Conservation (phyloP, 2,797 vertebrate genomes). For the Ceryle rudis region DNA sequence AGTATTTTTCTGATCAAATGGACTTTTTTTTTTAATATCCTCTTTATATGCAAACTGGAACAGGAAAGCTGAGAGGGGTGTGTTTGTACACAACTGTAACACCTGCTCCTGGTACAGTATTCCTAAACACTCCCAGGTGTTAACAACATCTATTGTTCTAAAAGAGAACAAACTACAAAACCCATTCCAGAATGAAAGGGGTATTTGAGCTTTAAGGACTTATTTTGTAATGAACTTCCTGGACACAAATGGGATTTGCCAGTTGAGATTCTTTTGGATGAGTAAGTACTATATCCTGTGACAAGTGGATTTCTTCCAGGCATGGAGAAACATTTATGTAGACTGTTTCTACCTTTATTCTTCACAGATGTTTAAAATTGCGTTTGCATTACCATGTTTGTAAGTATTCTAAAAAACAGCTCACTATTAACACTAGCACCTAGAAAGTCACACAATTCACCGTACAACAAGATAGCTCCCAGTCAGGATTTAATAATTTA, state of each 20-base stretch:
- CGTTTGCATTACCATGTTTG: background rate
- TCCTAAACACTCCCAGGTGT: background rate
- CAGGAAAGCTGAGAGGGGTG: background rate
- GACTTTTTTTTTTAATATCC: background rate
- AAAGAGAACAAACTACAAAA: background rate
- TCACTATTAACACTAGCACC: background rate
- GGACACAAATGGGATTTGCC: background rate
- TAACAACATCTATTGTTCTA: background rate
- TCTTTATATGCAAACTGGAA: background rate
- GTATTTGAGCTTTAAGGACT: accelerated
- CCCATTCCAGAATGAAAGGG: background rate
- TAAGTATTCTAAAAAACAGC: background rate
- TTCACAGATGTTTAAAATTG: background rate
- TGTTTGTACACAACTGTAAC: background rate
- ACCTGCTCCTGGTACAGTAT: background rate
- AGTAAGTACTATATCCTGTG: background rate
- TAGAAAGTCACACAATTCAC: background rate
- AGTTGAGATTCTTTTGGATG: background rate
- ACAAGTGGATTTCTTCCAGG: background rate
- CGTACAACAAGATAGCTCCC: background rate
- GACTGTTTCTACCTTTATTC: background rate
- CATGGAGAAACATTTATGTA: background rate
- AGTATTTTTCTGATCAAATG: background rate
- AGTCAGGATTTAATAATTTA: background rate
- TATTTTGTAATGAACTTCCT: background rate